These are phyloP conservation scores for Shinisaurus crocodilurus DNA, from an alignment of 2,113 vertebrate species.

Conservation along the genomic window DNA sequence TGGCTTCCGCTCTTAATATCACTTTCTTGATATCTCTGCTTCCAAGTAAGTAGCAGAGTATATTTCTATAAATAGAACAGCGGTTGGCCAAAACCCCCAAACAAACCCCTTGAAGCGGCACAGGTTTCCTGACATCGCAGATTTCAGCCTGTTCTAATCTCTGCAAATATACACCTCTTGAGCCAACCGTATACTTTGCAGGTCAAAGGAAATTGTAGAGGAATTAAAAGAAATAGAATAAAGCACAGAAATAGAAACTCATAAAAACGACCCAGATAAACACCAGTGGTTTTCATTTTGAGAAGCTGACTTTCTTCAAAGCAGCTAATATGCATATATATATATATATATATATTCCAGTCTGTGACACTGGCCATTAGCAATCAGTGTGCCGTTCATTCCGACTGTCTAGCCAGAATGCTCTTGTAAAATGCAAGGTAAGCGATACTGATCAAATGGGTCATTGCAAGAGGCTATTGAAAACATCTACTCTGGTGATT, in stretches of 20 bases:
- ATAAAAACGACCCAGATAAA: conserved; percentile 10
- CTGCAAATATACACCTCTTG: conserved; percentile 63
- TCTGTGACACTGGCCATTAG: not conserved
- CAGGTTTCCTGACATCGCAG: conserved; percentile 72
- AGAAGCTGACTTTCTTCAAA: conserved; percentile 24
- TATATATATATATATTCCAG: not conserved
- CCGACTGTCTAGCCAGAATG: conserved; percentile 34
- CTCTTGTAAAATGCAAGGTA: conserved; percentile 44
- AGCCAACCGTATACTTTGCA: conserved; percentile 63
- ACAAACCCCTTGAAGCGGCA: conserved; percentile 29
- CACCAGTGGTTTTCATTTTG: conserved; percentile 16
- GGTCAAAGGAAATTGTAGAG: conserved; percentile 66
- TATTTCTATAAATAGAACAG: conserved; percentile 72
- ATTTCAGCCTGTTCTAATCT: conserved; percentile 69
- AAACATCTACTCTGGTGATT: conserved; percentile 37
- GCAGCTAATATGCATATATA: not conserved
- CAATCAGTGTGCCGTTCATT: conserved; percentile 8
- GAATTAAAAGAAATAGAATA: conserved; percentile 44
- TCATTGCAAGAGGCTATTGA: conserved; percentile 42
- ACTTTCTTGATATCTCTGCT: conserved; percentile 65
- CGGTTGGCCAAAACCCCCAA: conserved; percentile 36
- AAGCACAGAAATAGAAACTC: conserved; percentile 41
- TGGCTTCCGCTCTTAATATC: conserved; percentile 74
- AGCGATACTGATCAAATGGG: conserved; percentile 18
- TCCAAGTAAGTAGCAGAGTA: conserved; percentile 58